A percentile compares a stretch with the other conserved stretches of the same genome.
phyloP scores from a whole-genome alignment of 2,888 invertebrate genomes.

The Lasioglossum oenotherae region DNA sequence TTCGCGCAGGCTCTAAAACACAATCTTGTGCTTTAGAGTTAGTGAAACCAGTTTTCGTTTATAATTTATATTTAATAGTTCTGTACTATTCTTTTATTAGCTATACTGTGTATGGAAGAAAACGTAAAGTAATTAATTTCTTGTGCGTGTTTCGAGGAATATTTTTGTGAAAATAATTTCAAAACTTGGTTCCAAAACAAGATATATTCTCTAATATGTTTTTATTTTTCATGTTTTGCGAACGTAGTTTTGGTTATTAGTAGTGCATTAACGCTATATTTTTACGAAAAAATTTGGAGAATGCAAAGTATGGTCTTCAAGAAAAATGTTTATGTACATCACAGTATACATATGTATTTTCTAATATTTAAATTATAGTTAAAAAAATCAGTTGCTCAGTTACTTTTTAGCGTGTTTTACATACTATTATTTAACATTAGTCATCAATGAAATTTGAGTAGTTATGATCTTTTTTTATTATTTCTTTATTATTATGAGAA shows the following conservation, averaged over 20 bases:
- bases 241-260: slow-evolving; percentile 4
- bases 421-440: not conserved
- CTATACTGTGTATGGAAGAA: slow-evolving; percentile 57
- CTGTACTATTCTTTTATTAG: slow-evolving; percentile 63
- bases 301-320: not conserved
- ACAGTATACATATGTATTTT: not conserved
- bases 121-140: slow-evolving; percentile 59
- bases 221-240: slow-evolving; percentile 21
- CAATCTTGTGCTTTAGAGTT: slow-evolving; percentile 73
- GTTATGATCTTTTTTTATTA: not conserved
- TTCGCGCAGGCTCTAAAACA: slow-evolving; percentile 75
- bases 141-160: slow-evolving; percentile 48
- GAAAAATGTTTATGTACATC: not conserved
- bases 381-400: not conserved
- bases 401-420: not conserved
- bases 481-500: not conserved
- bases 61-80: slow-evolving; percentile 65
- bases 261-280: slow-evolving; percentile 14
- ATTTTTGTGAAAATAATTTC: slow-evolving; percentile 38
- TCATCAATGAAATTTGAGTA: slow-evolving; percentile 6
- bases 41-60: slow-evolving; percentile 63
- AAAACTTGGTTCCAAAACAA: slow-evolving; percentile 62
- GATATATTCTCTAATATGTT: slow-evolving; percentile 60
- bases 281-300: slow-evolving; percentile 10
- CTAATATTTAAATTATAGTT: not conserved